Evolutionary conservation across 1,140 invertebrate genomes (phyloP), one percentile per base, ranked within the genome.

Genomic region (Tetragonula clypearis): DNA sequence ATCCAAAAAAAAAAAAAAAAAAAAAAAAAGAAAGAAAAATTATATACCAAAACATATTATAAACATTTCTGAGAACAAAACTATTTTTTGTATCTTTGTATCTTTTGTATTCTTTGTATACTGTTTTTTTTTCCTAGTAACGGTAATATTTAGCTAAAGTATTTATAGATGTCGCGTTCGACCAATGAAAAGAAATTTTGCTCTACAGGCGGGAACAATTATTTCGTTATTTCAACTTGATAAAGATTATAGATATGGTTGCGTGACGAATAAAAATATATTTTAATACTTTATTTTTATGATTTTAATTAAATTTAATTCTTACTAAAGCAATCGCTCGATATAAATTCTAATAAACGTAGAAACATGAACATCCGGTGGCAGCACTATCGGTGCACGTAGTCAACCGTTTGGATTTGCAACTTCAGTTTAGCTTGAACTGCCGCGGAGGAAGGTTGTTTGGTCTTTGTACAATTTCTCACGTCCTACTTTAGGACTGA

Each of bases 381-480:
- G 82, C 82, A 65, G 35, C 41, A 72, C 68, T 26, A 19, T 12
- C 17, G 19, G 11, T 12, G 1, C 19, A 30, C 2, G 2, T 53
- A 15, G 3, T 1, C 30, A 17, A 58, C 55, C 21, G 65, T 30
- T 69, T 17, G 1, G 6, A 11, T 17, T 19, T 0, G 21, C 5
- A 11, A 6, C 15, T 14, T 84, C 55, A 84, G 82, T 84, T 21
- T 35, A 78, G 82, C 69, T 84, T 84, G 82, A 78, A 72, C 68
- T 14, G 0, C 23, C 65, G 55, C 0, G 53, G 30, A 1, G 23
- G 5, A 2, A 14, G 1, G 4, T 23, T 19, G 4, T 23, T n/a
- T 15, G 2, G 3, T 0, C 11, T 2, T 26, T 53, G 0, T 23
- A 56, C 21, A n/a, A 41, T 41, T 60, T 35, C 8, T 41, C 1